Conservation (phyloP, 2,888 invertebrate genomes). For the Charanyca ferruginea region DNA sequence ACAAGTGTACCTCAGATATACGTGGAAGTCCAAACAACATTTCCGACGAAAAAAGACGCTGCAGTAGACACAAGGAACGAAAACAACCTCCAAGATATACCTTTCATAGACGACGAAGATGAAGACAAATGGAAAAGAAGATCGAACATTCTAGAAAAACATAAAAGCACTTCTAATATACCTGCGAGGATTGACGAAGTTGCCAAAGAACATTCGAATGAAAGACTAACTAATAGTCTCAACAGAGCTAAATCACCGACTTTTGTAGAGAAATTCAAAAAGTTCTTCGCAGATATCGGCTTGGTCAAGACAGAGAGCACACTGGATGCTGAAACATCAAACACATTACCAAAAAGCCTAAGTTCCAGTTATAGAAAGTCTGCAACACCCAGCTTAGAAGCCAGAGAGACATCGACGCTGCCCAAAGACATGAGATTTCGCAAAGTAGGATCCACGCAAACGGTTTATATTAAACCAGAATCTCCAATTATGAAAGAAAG, state of each 20-base stretch:
- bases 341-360: slow-evolving; percentile 83
- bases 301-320: slow-evolving; percentile 80
- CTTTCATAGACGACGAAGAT: slow-evolving; percentile 87
- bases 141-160: slow-evolving; percentile 81
- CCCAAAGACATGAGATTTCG: slow-evolving; percentile 89
- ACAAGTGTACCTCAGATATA: slow-evolving; percentile 88
- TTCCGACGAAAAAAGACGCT: slow-evolving; percentile 83
- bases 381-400: slow-evolving; percentile 78
- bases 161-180: slow-evolving; percentile 87
- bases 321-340: slow-evolving; percentile 68
- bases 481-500: slow-evolving; percentile 76
- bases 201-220: slow-evolving; percentile 77
- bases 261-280: slow-evolving; percentile 87
- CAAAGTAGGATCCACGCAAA: slow-evolving; percentile 85
- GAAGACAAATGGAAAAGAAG: slow-evolving; percentile 78
- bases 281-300: slow-evolving; percentile 86
- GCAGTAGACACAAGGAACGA: slow-evolving; percentile 87
- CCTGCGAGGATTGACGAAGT: slow-evolving; percentile 85
- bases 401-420: slow-evolving; percentile 81
- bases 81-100: slow-evolving; percentile 87
- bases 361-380: slow-evolving; percentile 83
- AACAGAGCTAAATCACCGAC: slow-evolving; percentile 87
- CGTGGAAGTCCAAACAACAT: slow-evolving; percentile 72
- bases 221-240: slow-evolving; percentile 81
- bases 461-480: slow-evolving; percentile 84